A percentile compares a stretch with the other conserved stretches of the same genome.
Evolutionary conservation across 2,888 invertebrate species (phyloP).

Genomic region (Ophion slaviceki): DNA sequence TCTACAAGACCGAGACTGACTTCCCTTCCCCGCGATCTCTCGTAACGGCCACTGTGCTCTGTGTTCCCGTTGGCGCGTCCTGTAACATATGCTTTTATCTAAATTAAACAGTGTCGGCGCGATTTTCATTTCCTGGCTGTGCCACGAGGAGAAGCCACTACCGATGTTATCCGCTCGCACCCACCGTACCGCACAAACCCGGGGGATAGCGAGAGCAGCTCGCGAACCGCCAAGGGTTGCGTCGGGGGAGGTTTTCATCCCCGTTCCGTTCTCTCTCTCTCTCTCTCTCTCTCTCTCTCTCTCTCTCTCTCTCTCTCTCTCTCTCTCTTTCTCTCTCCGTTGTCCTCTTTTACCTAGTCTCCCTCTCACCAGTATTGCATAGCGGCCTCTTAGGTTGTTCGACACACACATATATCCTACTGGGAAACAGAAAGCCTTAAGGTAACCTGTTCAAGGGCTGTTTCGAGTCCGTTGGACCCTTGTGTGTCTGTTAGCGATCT

Average conservation of each 20-base stretch:
- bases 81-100: conserved; percentile 85
- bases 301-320: conserved; percentile 40
- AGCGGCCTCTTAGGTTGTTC: background rate
- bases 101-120: conserved; percentile 85
- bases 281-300: conserved; percentile 23
- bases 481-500: background rate
- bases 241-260: conserved; percentile 74
- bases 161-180: conserved; percentile 83
- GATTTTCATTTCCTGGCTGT: conserved; percentile 85
- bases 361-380: conserved; percentile 1
- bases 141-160: conserved; percentile 76
- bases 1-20: conserved; percentile 25
- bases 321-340: conserved; percentile 17
- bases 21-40: conserved; percentile 22
- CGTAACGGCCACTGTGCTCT: conserved; percentile 26
- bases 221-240: conserved; percentile 78
- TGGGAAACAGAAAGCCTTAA: background rate
- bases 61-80: conserved; percentile 71
- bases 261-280: conserved; percentile 50
- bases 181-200: conserved; percentile 47
- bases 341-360: background rate
- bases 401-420: background rate
- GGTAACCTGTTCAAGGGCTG: no score
- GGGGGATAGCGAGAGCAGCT: conserved; percentile 74
- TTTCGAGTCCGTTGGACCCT: no score